Evolutionary conservation across 2,113 vertebrate genomes (phyloP).

Genomic region (Oryctolagus cuniculus): DNA sequence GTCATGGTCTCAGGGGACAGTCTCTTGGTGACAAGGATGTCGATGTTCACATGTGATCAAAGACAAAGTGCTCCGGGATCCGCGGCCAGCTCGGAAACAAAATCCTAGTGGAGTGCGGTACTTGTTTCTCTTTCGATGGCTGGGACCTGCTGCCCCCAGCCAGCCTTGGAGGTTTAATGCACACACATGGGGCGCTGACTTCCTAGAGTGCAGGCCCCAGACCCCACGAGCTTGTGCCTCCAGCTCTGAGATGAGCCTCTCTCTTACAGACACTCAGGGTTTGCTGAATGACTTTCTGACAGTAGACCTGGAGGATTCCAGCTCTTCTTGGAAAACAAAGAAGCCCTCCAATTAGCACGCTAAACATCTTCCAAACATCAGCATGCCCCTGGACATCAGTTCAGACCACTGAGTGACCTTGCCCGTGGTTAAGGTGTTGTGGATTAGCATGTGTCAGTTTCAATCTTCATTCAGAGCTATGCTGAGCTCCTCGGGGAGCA

Average conservation of each 20-base stretch:
- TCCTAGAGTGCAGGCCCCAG: no score
- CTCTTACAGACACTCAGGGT: not conserved
- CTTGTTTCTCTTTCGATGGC: not conserved
- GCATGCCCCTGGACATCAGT: not conserved
- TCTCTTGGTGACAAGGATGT: no score
- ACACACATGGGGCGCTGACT: accelerated
- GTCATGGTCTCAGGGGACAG: accelerated
- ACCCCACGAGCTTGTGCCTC: not conserved
- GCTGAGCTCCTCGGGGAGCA: not conserved
- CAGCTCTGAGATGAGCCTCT: not conserved
- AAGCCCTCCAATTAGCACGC: not conserved
- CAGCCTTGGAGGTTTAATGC: not conserved
- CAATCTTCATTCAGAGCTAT: not conserved
- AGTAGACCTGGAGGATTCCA: not conserved
- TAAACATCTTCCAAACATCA: not conserved
- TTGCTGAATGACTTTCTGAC: not conserved
- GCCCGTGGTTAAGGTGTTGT: not conserved
- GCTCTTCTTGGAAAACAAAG: not conserved
- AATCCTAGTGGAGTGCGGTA: no score
- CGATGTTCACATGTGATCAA: not conserved
- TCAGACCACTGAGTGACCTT: not conserved
- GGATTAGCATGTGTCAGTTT: not conserved
- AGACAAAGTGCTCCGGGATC: not conserved
- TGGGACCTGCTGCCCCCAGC: not conserved
- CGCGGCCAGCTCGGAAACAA: not conserved